Conservation (phyloP, 1,140 invertebrate species). For the Nymphalis io region DNA sequence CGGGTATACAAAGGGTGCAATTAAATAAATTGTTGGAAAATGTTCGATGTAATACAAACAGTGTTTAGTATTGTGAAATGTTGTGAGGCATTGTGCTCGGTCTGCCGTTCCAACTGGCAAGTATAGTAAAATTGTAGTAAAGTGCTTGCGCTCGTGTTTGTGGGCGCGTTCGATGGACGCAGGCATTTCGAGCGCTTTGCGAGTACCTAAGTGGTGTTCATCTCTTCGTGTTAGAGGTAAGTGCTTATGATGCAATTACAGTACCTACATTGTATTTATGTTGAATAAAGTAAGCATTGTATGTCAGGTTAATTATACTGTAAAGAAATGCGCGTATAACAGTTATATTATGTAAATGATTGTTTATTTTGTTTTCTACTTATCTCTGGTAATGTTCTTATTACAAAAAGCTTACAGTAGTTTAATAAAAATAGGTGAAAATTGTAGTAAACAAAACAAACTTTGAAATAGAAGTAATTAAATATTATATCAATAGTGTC, state of each 20-base stretch:
- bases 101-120: constrained; percentile 34
- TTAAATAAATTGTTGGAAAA: background rate
- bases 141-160: constrained; percentile 36
- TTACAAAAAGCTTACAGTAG: background rate
- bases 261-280: constrained; percentile 2
- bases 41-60: constrained; percentile 20
- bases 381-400: background rate
- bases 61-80: background rate
- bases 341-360: background rate
- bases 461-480: too few species aligned
- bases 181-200: constrained; percentile 34
- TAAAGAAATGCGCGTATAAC: background rate
- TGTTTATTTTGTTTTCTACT: background rate
- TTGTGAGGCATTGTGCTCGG: constrained; percentile 23
- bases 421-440: too few species aligned
- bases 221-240: constrained; percentile 30
- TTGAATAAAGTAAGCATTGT: background rate
- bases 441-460: too few species aligned
- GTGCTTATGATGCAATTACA: constrained; percentile 27
- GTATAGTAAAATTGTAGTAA: constrained; percentile 51
- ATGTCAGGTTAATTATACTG: background rate
- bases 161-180: constrained; percentile 35
- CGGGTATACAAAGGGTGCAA: background rate
- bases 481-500: too few species aligned
- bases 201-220: constrained; percentile 22